Conservation (phyloP, 1,140 invertebrate species). For the Paraescarpia echinospica region DNA sequence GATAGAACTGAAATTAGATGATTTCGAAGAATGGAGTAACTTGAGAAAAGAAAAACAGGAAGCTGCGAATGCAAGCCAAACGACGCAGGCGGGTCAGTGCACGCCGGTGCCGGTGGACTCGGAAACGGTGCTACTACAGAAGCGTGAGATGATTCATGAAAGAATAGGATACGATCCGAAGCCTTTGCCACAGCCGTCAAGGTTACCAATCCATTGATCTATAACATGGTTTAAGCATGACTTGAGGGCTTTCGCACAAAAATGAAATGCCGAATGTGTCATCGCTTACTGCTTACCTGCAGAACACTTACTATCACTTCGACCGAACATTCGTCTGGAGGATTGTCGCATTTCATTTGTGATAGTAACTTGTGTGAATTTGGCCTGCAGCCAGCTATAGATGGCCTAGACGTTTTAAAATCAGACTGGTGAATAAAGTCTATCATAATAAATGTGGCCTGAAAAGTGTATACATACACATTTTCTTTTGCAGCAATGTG, state of each 20-base stretch:
- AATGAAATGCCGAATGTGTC: background rate
- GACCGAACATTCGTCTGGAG: background rate
- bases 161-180: conserved; percentile 14
- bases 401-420: background rate
- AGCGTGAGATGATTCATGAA: conserved; percentile 15
- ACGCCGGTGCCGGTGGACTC: background rate
- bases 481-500: background rate
- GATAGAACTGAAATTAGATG: conserved; percentile 18
- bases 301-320: background rate
- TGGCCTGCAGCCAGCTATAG: too few species aligned
- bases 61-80: background rate
- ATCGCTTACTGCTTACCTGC: background rate
- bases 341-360: too few species aligned
- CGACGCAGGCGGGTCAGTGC: background rate
- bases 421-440: background rate
- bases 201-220: background rate
- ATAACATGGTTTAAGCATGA: background rate
- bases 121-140: background rate
- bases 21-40: conserved; percentile 28
- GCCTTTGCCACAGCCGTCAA: conserved; percentile 9
- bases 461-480: background rate
- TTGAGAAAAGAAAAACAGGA: conserved; percentile 28
- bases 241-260: background rate
- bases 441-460: background rate
- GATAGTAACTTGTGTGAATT: background rate